A percentile compares a stretch with the other conserved stretches of the same genome.
Evolutionary conservation across 2,797 vertebrate genomes (phyloP).

Genomic region (Spinibarbus caldwelli): DNA sequence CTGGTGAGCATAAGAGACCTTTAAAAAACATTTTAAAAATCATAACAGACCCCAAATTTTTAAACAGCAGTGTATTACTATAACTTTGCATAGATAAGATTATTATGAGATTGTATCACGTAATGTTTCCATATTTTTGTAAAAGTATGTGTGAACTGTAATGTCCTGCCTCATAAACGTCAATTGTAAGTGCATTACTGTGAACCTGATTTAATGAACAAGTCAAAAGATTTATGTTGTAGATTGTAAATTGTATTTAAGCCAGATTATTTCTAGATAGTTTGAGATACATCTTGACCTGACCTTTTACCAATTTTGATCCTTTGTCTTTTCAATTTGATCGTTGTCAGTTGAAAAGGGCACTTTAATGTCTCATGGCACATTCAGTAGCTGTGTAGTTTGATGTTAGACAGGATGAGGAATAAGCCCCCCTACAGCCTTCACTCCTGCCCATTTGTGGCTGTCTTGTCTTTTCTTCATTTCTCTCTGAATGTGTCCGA

Average conservation of each 20-base stretch:
- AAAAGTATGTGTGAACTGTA: not conserved
- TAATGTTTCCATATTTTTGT: not conserved
- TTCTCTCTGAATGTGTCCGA: slow-evolving; percentile 81
- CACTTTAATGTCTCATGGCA: not conserved
- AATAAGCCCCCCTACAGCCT: slow-evolving; percentile 12
- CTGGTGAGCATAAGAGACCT: not conserved
- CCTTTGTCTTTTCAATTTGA: not conserved
- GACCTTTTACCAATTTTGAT: slow-evolving; percentile 1
- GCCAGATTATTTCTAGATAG: not conserved
- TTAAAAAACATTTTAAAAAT: not conserved
- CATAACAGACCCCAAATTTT: not conserved
- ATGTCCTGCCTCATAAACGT: not conserved
- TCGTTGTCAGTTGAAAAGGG: not conserved
- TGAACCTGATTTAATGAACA: not conserved
- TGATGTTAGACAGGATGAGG: not conserved
- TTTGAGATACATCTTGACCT: not conserved
- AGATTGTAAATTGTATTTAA: not conserved
- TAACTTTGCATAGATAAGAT: not conserved
- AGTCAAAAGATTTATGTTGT: not conserved
- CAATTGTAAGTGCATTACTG: not conserved
- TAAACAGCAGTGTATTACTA: not conserved
- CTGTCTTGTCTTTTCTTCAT: slow-evolving; percentile 64
- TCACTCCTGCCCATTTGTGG: slow-evolving; percentile 45
- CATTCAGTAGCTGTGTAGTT: not conserved
- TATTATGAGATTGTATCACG: not conserved